Percentiles rank a stretch among this genome's conserved stretches.
Evolutionary conservation across 35 echinoderm and acorn worm species (phyloP).

Genomic region (Lytechinus pictus): DNA sequence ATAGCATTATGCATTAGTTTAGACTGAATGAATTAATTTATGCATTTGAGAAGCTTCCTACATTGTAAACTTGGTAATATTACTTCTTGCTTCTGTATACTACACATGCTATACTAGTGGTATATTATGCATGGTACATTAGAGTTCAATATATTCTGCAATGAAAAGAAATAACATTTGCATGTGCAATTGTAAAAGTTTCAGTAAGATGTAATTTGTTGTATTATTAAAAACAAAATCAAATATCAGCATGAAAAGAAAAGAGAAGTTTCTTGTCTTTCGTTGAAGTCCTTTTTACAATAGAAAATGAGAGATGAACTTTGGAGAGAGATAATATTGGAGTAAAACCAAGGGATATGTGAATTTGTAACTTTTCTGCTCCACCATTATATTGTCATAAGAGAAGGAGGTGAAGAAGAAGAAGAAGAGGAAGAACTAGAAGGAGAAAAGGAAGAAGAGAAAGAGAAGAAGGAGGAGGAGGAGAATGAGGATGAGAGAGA

Average conservation of each 20-base stretch:
- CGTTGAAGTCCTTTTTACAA: not conserved
- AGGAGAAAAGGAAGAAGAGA: not conserved
- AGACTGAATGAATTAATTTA: too few relatives aligned
- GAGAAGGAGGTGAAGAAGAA: too few relatives aligned
- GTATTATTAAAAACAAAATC: not conserved
- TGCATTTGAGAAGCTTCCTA: not conserved
- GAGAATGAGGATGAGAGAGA: not conserved
- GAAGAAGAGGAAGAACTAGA: not conserved
- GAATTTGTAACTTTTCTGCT: too few relatives aligned
- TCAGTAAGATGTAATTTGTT: constrained; percentile 10
- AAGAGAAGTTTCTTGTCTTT: not conserved
- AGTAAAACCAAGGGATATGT: not conserved
- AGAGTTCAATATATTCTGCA: not conserved
- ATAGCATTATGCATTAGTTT: too few relatives aligned
- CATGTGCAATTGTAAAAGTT: constrained; percentile 18
- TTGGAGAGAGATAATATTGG: not conserved
- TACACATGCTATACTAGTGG: not conserved
- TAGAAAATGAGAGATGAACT: not conserved
- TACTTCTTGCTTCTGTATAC: not conserved
- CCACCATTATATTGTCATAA: too few relatives aligned
- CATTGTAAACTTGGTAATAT: not conserved
- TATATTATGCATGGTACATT: not conserved
- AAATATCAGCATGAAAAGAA: not conserved
- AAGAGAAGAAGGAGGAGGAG: not conserved
- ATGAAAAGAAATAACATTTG: not conserved